These are phyloP conservation scores for Scalopus aquaticus DNA, from an alignment of 2,113 vertebrate species.

Conservation along the genomic window DNA sequence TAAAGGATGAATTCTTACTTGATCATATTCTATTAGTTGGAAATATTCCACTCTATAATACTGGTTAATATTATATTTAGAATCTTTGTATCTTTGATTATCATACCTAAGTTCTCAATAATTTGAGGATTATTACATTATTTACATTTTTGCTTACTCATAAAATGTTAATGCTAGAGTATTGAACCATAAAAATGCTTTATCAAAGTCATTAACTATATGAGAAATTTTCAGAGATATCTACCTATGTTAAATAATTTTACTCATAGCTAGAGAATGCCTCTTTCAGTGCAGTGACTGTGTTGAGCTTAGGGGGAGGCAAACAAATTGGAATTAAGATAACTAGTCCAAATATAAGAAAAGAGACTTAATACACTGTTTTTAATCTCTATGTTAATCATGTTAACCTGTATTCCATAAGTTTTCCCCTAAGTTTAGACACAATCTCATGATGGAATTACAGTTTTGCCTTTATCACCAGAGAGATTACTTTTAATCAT, in stretches of 20 bases:
- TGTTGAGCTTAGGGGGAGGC: not conserved
- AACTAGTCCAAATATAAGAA: not conserved
- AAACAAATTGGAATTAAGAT: not conserved
- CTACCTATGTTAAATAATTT: not conserved
- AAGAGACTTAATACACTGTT: not conserved
- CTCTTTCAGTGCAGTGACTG: not conserved
- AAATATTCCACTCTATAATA: not conserved
- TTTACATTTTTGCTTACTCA: not conserved
- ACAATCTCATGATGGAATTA: not conserved
- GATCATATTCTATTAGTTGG: not conserved
- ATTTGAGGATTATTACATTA: not conserved
- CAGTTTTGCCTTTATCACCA: not conserved
- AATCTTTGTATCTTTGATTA: not conserved
- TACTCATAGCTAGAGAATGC: not conserved
- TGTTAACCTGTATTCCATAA: not conserved
- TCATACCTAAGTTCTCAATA: not conserved
- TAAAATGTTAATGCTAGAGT: not conserved
- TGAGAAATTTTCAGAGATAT: not conserved
- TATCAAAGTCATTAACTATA: not conserved
- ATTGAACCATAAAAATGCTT: not conserved
- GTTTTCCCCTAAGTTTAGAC: not conserved
- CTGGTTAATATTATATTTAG: not conserved
- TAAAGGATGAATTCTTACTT: not conserved
- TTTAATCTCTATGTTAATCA: not conserved
- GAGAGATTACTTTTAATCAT: not conserved